phyloP scores from a whole-genome alignment of 2,888 invertebrate genomes.

The Creontiades dilutus region DNA sequence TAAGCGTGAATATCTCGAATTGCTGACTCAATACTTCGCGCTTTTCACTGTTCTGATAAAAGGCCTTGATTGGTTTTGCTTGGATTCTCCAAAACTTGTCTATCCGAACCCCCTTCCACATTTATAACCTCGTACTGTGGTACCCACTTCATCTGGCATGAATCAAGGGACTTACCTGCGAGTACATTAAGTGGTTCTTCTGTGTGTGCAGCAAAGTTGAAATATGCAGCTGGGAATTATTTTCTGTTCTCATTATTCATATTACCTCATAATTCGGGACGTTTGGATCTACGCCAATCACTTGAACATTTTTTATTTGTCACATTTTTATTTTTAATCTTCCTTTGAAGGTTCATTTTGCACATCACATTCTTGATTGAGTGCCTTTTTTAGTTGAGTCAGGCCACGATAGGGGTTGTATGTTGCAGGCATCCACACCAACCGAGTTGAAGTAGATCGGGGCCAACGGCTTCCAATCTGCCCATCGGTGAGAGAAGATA shows the following conservation, averaged over 20 bases:
- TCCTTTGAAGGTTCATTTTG: slow-evolving; percentile 43
- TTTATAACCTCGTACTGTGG: no score
- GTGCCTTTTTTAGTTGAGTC: slow-evolving; percentile 66
- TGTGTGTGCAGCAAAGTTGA: no score
- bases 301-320: slow-evolving; percentile 18
- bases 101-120: no score
- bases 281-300: background rate
- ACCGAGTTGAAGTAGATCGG: slow-evolving; percentile 67
- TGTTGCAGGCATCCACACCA: slow-evolving; percentile 67
- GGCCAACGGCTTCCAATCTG: slow-evolving; percentile 61
- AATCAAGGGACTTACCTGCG: no score
- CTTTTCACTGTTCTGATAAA: background rate
- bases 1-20: no score
- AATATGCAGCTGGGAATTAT: no score
- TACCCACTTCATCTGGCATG: no score
- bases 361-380: slow-evolving; percentile 63
- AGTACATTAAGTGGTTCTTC: no score
- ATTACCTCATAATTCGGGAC: background rate
- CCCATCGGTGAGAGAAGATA: slow-evolving; percentile 65
- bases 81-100: background rate
- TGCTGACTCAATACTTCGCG: background rate
- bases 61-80: background rate
- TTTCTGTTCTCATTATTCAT: no score
- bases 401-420: slow-evolving; percentile 67
- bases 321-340: slow-evolving; percentile 15